Conservation (phyloP, 92 coral and sea anemone species). For the Zoanthus sansibaricus region DNA sequence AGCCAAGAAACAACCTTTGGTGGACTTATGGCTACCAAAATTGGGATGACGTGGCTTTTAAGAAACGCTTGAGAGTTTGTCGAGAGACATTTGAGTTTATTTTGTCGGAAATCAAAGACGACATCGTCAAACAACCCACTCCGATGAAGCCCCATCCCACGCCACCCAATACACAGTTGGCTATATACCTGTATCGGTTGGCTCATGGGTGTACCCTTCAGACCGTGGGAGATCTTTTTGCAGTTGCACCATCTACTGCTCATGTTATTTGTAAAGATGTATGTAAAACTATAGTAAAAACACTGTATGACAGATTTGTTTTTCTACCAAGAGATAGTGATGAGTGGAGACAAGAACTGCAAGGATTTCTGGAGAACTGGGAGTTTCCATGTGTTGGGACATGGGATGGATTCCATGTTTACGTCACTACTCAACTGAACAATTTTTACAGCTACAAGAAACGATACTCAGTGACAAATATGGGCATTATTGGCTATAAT, state of each 20-base stretch:
- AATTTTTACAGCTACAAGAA: slow-evolving; percentile 75
- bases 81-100: neutral
- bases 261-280: slow-evolving; percentile 40
- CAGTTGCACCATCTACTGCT: slow-evolving; percentile 46
- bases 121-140: no score
- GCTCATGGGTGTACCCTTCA: neutral
- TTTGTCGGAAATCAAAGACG: neutral
- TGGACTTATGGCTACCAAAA: no score
- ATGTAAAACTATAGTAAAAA: slow-evolving; percentile 41
- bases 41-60: neutral
- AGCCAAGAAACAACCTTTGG: no score
- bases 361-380: neutral
- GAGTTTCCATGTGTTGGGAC: slow-evolving; percentile 71
- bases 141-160: neutral
- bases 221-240: slow-evolving; percentile 68
- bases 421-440: slow-evolving; percentile 68
- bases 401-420: slow-evolving; percentile 81
- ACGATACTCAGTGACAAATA: slow-evolving; percentile 63
- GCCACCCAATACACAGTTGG: neutral
- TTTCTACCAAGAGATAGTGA: slow-evolving; percentile 47
- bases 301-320: slow-evolving; percentile 48
- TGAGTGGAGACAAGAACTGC: slow-evolving; percentile 52
- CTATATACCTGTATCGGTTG: neutral
- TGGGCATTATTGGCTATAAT: slow-evolving; percentile 73
- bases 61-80: neutral